phyloP scores from a whole-genome alignment of 2,888 invertebrate genomes.

The Deilephila porcellus region DNA sequence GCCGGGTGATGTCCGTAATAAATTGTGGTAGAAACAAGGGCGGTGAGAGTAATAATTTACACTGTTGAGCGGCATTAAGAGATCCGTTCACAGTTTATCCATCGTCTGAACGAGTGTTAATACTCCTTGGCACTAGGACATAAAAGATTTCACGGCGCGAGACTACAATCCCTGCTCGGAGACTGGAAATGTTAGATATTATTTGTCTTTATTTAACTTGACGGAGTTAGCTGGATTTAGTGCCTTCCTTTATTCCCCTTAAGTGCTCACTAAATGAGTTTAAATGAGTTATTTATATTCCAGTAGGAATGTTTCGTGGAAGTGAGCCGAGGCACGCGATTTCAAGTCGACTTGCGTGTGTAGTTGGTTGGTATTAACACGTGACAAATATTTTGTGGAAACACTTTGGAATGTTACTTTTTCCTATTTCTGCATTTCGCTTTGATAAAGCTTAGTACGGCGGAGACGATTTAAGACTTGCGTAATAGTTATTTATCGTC shows the following conservation, averaged over 20 bases:
- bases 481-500: no score
- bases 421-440: neutral
- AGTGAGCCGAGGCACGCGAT: slow-evolving; percentile 13
- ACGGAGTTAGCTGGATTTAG: slow-evolving; percentile 33
- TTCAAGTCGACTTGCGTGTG: neutral
- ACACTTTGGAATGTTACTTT: neutral
- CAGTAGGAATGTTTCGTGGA: neutral
- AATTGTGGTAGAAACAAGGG: slow-evolving; percentile 59
- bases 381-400: neutral
- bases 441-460: neutral
- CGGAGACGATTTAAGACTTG: no score
- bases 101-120: slow-evolving; percentile 53
- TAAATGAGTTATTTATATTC: slow-evolving; percentile 19
- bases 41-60: slow-evolving; percentile 67
- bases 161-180: slow-evolving; percentile 33
- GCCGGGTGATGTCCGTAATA: slow-evolving; percentile 47
- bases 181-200: slow-evolving; percentile 37
- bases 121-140: slow-evolving; percentile 44
- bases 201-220: slow-evolving; percentile 41
- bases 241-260: slow-evolving; percentile 1
- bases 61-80: slow-evolving; percentile 62
- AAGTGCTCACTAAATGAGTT: slow-evolving; percentile 16
- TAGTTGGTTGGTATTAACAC: neutral
- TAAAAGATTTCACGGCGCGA: slow-evolving; percentile 49
- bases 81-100: slow-evolving; percentile 61